Base-by-base conservation (phyloP, 2,888 invertebrate species). In the Hoplodrina blanda region DNA sequence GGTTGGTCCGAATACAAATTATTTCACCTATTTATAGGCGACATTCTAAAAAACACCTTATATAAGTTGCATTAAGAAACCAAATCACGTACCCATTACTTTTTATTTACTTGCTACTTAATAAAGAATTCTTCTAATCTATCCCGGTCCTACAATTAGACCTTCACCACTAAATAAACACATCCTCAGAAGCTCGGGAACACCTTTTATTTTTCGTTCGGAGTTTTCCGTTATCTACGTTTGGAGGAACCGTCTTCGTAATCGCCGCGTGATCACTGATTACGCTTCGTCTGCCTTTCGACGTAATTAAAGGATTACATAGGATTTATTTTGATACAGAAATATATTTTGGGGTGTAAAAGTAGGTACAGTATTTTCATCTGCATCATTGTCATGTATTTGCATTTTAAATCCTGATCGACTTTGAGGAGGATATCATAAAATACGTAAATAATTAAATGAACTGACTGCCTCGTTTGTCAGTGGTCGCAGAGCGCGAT, bases 181-280 rank as follows among this genome's bases (percentile, higher is more conserved):
- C 76, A n/a, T 50, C 60, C 49, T 69, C 20, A 44, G 69, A 57
- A 41, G 25, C n/a, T 62, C 10, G 10, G 50, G 4, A 62, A 64
- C 15, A 30, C 61, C 17, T 55, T 57, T 62, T 64, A 57, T 68
- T 73, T 74, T 62, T 56, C 19, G 25, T 17, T n/a, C 20, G 13
- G n/a, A 50, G 30, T 67, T 78, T 62, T 37, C 46, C 25, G n/a
- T 20, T 79, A 55, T 55, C 62, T 79, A 64, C 63, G 20, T 61
- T 33, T 5, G 30, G 11, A 66, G 46, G 37, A 20, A 50, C 30
- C 37, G 25, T 54, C 37, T 67, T 10, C 25, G 4, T 69, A 64
- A 77, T 69, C 62, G 19, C 19, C 33, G 54, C 61, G 61, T 70
- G 61, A 79, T 62, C 75, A 41, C 61, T 64, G 78, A 54, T 76